Evolutionary conservation across 1,140 invertebrate genomes (phyloP).

Genomic region (Adoxophyes honmai): DNA sequence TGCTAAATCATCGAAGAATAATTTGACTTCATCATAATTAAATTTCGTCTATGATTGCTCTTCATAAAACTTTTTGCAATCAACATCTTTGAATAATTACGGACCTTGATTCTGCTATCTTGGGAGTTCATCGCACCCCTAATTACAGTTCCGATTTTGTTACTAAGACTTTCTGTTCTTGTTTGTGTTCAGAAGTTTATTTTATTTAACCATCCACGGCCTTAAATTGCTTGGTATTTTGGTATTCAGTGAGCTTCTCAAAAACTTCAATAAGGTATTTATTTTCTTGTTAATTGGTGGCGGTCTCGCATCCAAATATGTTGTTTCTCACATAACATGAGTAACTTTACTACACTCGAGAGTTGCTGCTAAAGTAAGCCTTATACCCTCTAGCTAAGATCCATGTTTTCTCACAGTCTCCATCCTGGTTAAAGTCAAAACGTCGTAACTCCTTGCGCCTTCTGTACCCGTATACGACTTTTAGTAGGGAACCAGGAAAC

Average conservation of each 20-base stretch:
- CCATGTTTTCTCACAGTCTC: not conserved
- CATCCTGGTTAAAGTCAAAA: not conserved
- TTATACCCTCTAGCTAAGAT: not conserved
- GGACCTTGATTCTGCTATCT: not conserved
- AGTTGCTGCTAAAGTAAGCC: not conserved
- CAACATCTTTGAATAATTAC: constrained; percentile 6
- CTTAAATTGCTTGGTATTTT: too few relatives aligned
- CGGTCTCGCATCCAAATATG: too few relatives aligned
- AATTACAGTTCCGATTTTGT: not conserved
- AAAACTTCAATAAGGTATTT: too few relatives aligned
- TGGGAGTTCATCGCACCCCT: not conserved
- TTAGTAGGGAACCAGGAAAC: constrained; percentile 24
- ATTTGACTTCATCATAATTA: constrained; percentile 7
- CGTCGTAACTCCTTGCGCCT: not conserved
- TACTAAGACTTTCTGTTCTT: not conserved
- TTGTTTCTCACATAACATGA: too few relatives aligned
- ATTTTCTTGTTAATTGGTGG: too few relatives aligned
- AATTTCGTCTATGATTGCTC: not conserved
- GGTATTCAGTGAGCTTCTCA: too few relatives aligned
- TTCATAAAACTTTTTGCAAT: constrained; percentile 13
- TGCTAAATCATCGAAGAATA: not conserved
- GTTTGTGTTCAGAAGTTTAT: too few relatives aligned
- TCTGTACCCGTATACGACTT: not conserved
- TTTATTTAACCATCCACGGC: too few relatives aligned
- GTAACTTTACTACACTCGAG: too few relatives aligned